Evolutionary conservation across 2,113 vertebrate genomes (phyloP).

Genomic region (Pygoscelis adeliae): DNA sequence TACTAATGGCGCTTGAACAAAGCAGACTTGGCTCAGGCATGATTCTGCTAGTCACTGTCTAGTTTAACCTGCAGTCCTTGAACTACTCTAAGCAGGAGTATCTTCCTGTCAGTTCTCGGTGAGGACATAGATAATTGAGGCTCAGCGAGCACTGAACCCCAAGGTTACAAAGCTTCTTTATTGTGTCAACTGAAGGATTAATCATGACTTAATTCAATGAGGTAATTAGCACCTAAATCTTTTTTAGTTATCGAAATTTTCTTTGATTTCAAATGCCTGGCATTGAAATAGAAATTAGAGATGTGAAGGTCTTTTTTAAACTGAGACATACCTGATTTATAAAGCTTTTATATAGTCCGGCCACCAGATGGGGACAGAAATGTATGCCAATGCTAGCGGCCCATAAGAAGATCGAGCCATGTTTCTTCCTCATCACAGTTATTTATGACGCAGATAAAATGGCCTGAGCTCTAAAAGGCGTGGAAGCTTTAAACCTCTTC

Average conservation of each 20-base stretch:
- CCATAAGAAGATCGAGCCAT: background rate
- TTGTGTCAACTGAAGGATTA: background rate
- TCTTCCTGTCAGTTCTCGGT: background rate
- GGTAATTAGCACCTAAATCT: background rate
- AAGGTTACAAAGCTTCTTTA: background rate
- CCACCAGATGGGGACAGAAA: background rate
- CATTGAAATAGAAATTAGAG: background rate
- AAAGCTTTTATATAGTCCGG: background rate
- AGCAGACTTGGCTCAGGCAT: background rate
- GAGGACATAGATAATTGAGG: background rate
- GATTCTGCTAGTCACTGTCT: background rate
- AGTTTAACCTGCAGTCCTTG: background rate
- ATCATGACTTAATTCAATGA: background rate
- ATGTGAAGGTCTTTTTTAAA: background rate
- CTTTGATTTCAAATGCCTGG: background rate
- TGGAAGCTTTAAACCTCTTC: background rate
- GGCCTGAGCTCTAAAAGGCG: background rate
- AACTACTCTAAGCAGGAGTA: background rate
- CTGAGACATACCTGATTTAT: background rate
- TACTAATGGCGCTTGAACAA: background rate
- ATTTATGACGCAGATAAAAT: background rate
- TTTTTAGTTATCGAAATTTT: background rate
- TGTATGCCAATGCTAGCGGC: background rate
- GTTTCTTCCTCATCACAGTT: background rate
- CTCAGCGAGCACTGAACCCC: background rate